These are phyloP conservation scores for Campoplex capitator DNA, from an alignment of 2,888 invertebrate species.

Conservation along the genomic window DNA sequence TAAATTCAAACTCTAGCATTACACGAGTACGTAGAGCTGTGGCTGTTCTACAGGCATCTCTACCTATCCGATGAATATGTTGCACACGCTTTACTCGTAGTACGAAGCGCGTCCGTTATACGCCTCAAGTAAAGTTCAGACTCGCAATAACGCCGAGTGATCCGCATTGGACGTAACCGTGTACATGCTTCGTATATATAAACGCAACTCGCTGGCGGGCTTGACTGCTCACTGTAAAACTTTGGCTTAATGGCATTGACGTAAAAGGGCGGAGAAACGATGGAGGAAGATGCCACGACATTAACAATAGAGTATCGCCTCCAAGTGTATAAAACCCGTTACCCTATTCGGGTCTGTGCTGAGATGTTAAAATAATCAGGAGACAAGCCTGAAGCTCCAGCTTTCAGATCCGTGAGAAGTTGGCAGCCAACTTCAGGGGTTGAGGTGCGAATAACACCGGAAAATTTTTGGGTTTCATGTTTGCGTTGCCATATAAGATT, in stretches of 20 bases:
- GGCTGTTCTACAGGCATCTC: slow-evolving; percentile 31
- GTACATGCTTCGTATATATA: neutral
- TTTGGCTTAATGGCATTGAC: slow-evolving; percentile 58
- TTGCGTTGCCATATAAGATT: neutral
- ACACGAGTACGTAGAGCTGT: slow-evolving; percentile 25
- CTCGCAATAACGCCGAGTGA: slow-evolving; percentile 66
- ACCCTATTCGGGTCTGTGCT: neutral
- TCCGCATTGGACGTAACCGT: slow-evolving; percentile 58
- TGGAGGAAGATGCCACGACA: slow-evolving; percentile 35
- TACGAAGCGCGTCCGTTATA: slow-evolving; percentile 63
- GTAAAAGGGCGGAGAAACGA: slow-evolving; percentile 24
- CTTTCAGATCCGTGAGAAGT: neutral
- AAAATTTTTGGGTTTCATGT: neutral
- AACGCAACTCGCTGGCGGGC: slow-evolving; percentile 17
- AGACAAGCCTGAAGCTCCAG: slow-evolving; percentile 19
- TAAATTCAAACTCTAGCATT: slow-evolving; percentile 63
- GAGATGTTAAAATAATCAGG: slow-evolving; percentile 52
- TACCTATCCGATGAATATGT: slow-evolving; percentile 54
- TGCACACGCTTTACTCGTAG: slow-evolving; percentile 40
- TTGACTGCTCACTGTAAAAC: slow-evolving; percentile 55
- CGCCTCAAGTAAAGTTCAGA: slow-evolving; percentile 65
- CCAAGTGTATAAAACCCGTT: slow-evolving; percentile 38
- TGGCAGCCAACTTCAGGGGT: neutral
- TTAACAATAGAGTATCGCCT: slow-evolving; percentile 53
- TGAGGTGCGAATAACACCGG: neutral